Evolutionary conservation across 2,797 vertebrate species (phyloP), one percentile per base, ranked within the genome.

Genomic region (Sternotherus odoratus): DNA sequence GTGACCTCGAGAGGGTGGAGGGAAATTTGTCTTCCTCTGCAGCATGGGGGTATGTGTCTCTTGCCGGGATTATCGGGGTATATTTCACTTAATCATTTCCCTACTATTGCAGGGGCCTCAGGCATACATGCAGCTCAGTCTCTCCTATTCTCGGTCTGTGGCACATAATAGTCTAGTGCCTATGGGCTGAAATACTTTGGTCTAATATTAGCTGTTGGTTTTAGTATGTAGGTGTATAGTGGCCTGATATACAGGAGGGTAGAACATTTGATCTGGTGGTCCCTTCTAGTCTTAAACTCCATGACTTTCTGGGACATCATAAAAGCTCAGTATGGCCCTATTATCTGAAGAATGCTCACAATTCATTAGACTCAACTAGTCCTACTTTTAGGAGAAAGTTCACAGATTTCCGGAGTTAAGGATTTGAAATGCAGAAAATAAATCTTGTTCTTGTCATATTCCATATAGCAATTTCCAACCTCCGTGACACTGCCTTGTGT

Each of bases 401-500:
- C 72, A 63, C 80, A 87, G 53, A 81, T 97, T 95, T 89, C 26
- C 77, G 74, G 86, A 87, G 86, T 79, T 74, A 96, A 93, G 97
- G 93, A 92, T 94, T 97, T 92, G 95, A 82, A 89, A 79, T 74
- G 91, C 85, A 92, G 96, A 87, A 92, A 96, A 96, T 97, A 97
- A 97, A 97, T 98, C 95, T 97, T 88, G 92, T 93, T 87, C 90
- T 93, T 97, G 96, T 96, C 94, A 95, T 80, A 51, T 90, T 94
- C 93, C 78, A 80, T 90, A 90, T 86, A 97, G 94, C 84, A 89
- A 94, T 95, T 97, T 96, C 97, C 89, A 94, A 94, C 95, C 93
- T 53, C 60, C 88, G 90, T 97, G 97, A 95, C 51, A 93, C 39
- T 16, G 49, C 51, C 19, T 30, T 91, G 87, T 95, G 84, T 88